Conservation (phyloP, 2,113 vertebrate species). For the Mohoua ochrocephala region DNA sequence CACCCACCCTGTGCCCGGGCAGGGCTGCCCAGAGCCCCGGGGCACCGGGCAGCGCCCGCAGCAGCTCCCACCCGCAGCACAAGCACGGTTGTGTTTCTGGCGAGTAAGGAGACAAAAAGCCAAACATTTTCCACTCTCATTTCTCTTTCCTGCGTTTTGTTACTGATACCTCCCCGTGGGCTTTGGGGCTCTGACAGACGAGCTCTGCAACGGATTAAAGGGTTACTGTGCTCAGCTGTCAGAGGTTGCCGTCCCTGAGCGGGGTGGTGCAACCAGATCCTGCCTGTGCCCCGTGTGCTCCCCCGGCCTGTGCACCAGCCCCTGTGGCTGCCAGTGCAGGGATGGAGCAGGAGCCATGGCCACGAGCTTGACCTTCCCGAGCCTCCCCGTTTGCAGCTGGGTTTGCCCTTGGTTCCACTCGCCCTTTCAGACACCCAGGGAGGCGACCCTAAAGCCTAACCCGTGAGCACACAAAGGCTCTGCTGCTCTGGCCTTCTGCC, state of each 20-base stretch:
- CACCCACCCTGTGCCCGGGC: rapidly evolving
- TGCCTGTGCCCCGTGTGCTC: neutral
- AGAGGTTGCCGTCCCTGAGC: constrained; percentile 10
- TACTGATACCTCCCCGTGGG: constrained; percentile 58
- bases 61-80: neutral
- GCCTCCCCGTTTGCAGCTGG: neutral
- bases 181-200: constrained; percentile 58
- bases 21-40: neutral
- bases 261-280: constrained; percentile 21
- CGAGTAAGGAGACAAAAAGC: constrained; percentile 38
- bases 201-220: constrained; percentile 64
- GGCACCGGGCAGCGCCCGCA: neutral
- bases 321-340: neutral
- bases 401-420: neutral
- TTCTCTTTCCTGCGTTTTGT: constrained; percentile 60
- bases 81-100: constrained; percentile 16
- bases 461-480: neutral
- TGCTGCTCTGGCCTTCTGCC: rapidly evolving
- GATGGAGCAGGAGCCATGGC: neutral
- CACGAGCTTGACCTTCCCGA: rapidly evolving
- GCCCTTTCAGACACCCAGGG: neutral
- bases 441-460: neutral
- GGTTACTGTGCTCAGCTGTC: constrained; percentile 65
- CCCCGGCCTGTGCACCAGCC: neutral
- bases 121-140: constrained; percentile 59